Base-by-base conservation (phyloP, 1,140 invertebrate genomes). In the Drosophila seguyi region DNA sequence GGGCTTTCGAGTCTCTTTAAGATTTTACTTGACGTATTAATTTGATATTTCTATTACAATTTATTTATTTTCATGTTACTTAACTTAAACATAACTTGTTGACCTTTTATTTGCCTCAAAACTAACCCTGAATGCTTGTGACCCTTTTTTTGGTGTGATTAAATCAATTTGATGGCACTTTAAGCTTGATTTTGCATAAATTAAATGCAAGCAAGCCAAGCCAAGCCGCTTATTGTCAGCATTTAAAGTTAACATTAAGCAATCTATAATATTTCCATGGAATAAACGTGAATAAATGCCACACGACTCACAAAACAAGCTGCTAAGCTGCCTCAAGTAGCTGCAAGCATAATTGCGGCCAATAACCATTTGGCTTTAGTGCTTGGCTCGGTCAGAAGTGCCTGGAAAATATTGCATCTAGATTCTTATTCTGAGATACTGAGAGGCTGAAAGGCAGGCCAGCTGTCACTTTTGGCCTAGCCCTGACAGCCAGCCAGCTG, bases 391-490 rank as follows among this genome's bases (percentile, higher is more conserved):
- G 47, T 20, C 45, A 65, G 45, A 67, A 63, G 42, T 38, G 55
- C 55, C 55, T 66, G 55, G 55, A 57, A 66, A 66, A 66, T 57
- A 44, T 47, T 20, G 41, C 10, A 16, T 69, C 68, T 74, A 50
- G 71, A 61, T 61, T 73, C 48, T 69, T 16, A 53, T 53, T 53
- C 52, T 53, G 20, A 38, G 34, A 53, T 36, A 38, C 55, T 59
- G 44, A 56, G 68, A 53, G 47, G 62, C 59, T 27, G 55, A 25
- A 14, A 29, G 47, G 71, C 66, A 6, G 18, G 45, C 44, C 7
- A 25, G 63, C 82, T 76, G 60, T 87, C 79, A 76, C 81, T 86
- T 66, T 82, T 82, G 62, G 83, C 79, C 75, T 82, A 83, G 79
- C 82, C 83, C 83, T 76, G 83, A 76, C 79, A 73, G 61, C 47